phyloP scores from a whole-genome alignment of 2,888 invertebrate species.

The Heliconius aoede region DNA sequence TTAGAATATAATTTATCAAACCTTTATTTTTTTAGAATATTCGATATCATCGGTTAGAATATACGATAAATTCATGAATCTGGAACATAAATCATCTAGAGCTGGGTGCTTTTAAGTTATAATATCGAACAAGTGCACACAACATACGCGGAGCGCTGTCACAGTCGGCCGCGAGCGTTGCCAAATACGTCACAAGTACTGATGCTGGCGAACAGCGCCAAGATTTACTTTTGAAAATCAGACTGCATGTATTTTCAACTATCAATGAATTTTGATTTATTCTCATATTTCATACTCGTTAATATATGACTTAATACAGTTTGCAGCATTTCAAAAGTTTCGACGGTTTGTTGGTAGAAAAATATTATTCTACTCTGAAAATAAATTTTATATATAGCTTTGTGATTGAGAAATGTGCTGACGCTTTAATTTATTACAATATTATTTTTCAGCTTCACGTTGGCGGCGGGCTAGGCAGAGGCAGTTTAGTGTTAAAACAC shows the following conservation, averaged over 20 bases:
- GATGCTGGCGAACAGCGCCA: slow-evolving; percentile 51
- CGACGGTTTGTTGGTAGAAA: neutral
- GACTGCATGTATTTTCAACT: slow-evolving; percentile 30
- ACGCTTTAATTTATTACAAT: neutral
- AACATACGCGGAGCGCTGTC: slow-evolving; percentile 60
- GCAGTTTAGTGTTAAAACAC: too few relatives aligned
- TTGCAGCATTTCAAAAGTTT: slow-evolving; percentile 12
- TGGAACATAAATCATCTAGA: slow-evolving; percentile 34
- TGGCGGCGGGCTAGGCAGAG: too few relatives aligned
- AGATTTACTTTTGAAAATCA: slow-evolving; percentile 41
- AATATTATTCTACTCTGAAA: slow-evolving; percentile 17
- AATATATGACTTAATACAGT: slow-evolving; percentile 21
- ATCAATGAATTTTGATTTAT: slow-evolving; percentile 27
- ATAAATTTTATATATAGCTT: slow-evolving; percentile 9
- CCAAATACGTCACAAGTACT: slow-evolving; percentile 78
- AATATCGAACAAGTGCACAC: slow-evolving; percentile 48
- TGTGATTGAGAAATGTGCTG: neutral
- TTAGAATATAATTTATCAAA: too few relatives aligned
- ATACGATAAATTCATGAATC: slow-evolving; percentile 16
- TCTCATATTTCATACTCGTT: slow-evolving; percentile 13
- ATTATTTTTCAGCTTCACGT: neutral
- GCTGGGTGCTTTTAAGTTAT: slow-evolving; percentile 37
- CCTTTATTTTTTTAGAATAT: neutral
- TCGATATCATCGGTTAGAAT: neutral
- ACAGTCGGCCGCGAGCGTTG: slow-evolving; percentile 76